Evolutionary conservation across 2,888 invertebrate genomes (phyloP).

Genomic region (Trypoxylon attenuatum): DNA sequence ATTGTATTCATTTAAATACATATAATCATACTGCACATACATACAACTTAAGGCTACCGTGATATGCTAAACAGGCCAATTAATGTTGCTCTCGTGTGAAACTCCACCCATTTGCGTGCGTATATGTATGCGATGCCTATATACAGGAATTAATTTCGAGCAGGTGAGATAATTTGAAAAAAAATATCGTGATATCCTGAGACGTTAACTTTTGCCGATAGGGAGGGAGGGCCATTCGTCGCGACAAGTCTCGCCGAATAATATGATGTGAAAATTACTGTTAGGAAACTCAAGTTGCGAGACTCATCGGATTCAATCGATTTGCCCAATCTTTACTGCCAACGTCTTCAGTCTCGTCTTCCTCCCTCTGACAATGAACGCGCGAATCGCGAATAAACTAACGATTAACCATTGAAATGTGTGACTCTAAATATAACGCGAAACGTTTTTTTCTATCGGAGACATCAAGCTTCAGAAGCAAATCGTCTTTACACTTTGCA

Average conservation of each 20-base stretch:
- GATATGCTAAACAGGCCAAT: conserved; percentile 30
- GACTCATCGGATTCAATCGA: not conserved
- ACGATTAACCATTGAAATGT: not conserved
- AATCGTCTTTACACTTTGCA: too few relatives aligned
- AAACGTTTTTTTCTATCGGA: too few relatives aligned
- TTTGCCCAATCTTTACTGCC: conserved; percentile 29
- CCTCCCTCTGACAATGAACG: conserved; percentile 45
- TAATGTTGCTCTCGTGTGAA: conserved; percentile 28
- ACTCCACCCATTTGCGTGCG: conserved; percentile 33
- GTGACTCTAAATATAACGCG: not conserved
- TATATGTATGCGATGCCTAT: conserved; percentile 34
- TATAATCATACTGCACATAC: conserved; percentile 66
- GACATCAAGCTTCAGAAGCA: too few relatives aligned
- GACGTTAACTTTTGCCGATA: conserved; percentile 53
- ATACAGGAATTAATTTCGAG: conserved; percentile 40
- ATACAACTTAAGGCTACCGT: conserved; percentile 64
- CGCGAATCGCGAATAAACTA: conserved; percentile 3
- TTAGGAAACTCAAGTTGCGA: not conserved
- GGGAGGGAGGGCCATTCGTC: conserved; percentile 35
- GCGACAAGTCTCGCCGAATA: conserved; percentile 7
- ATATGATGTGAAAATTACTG: not conserved
- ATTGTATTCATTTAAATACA: conserved; percentile 44
- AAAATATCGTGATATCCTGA: conserved; percentile 52
- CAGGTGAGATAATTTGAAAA: conserved; percentile 20
- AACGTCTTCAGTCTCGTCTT: conserved; percentile 53